These are phyloP conservation scores for Drosophila fungiperda DNA, from an alignment of 2,888 invertebrate genomes.

Conservation along the genomic window DNA sequence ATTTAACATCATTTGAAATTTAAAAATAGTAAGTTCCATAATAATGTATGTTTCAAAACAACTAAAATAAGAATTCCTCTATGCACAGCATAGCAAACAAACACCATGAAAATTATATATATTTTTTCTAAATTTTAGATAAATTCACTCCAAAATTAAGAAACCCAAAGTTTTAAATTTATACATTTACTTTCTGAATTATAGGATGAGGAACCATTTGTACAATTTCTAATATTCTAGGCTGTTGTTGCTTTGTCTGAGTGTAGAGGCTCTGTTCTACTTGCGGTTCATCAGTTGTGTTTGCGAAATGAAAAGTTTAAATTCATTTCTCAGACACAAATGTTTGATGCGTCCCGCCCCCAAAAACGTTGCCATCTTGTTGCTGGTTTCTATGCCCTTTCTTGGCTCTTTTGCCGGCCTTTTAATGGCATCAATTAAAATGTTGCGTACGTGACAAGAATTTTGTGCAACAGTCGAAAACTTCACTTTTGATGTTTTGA, in stretches of 20 bases:
- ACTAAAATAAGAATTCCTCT: not conserved
- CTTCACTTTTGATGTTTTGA: constrained; percentile 65
- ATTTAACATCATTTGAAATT: not conserved
- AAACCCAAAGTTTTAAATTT: no score
- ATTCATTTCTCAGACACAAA: constrained; percentile 54
- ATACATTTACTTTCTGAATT: no score
- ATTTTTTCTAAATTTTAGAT: not conserved
- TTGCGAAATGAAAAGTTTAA: constrained; percentile 48
- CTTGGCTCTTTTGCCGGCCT: constrained; percentile 43
- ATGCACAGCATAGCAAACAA: not conserved
- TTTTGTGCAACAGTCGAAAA: constrained; percentile 57
- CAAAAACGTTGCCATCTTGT: constrained; percentile 9
- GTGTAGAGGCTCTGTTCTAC: not conserved
- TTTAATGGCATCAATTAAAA: constrained; percentile 83
- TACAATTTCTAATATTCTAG: not conserved
- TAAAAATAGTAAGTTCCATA: not conserved
- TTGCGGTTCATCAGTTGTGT: constrained; percentile 5
- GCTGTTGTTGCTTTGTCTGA: not conserved
- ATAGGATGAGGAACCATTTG: no score
- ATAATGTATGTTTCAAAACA: not conserved
- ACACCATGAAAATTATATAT: not conserved
- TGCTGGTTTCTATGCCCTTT: constrained; percentile 16
- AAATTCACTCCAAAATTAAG: not conserved
- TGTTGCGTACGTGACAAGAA: constrained; percentile 83
- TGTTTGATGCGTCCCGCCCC: constrained; percentile 39